These are phyloP conservation scores for Pangasius sanitwongsei DNA, from an alignment of 2,797 vertebrate genomes.

Conservation along the genomic window DNA sequence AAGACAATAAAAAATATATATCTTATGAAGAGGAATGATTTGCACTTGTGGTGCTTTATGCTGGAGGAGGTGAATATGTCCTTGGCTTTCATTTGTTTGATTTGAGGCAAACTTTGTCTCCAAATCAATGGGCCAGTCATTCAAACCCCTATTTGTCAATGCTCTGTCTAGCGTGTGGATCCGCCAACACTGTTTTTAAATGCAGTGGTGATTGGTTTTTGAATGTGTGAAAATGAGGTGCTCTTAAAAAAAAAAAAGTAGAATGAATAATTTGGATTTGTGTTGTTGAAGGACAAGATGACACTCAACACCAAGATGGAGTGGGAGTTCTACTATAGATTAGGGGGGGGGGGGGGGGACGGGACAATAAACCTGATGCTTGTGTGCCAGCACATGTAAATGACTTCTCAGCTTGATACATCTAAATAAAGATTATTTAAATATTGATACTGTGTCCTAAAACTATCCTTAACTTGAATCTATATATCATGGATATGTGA, in stretches of 20 bases:
- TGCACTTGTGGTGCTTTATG: slow-evolving; percentile 19
- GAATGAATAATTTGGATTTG: slow-evolving; percentile 12
- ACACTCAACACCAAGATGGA: slow-evolving; percentile 15
- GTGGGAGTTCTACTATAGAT: neutral
- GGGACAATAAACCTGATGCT: neutral
- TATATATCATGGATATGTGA: neutral
- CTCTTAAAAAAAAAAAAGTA: neutral
- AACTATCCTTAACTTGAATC: neutral
- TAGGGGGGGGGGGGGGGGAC: neutral
- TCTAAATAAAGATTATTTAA: slow-evolving; percentile 17
- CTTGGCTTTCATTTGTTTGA: slow-evolving; percentile 61
- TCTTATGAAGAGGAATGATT: slow-evolving; percentile 51
- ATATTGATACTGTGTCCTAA: slow-evolving; percentile 13
- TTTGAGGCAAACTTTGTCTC: slow-evolving; percentile 57
- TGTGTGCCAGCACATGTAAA: slow-evolving; percentile 25
- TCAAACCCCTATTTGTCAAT: slow-evolving; percentile 53
- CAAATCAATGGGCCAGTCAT: slow-evolving; percentile 56
- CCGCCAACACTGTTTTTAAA: slow-evolving; percentile 47
- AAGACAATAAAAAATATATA: slow-evolving; percentile 36
- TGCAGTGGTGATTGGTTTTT: slow-evolving; percentile 36
- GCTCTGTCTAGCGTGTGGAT: slow-evolving; percentile 31
- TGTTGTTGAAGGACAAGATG: neutral
- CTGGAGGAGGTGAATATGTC: slow-evolving; percentile 53
- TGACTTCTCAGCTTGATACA: slow-evolving; percentile 27
- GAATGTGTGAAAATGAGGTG: slow-evolving; percentile 27